phyloP scores from a whole-genome alignment of 2,797 vertebrate species.

The Xyrichtys novacula region DNA sequence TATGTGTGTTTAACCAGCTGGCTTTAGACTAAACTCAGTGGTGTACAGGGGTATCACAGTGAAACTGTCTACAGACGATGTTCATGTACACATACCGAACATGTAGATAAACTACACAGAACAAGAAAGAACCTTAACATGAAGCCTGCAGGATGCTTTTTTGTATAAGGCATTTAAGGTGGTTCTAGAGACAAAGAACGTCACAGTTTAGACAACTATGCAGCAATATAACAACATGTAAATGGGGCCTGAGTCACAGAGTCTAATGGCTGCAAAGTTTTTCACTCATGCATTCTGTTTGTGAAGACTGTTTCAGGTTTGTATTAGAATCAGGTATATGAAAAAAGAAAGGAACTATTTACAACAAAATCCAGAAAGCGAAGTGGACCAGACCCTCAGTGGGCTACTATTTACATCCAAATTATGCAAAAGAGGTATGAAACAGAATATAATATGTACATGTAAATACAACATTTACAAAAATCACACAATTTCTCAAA shows the following conservation, averaged over 20 bases:
- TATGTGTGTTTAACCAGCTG: constrained; percentile 28
- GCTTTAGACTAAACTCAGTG: constrained; percentile 60
- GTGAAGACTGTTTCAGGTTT: constrained; percentile 50
- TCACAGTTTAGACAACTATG: constrained; percentile 70
- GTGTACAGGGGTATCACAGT: constrained; percentile 80
- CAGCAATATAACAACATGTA: constrained; percentile 68
- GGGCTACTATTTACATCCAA: constrained; percentile 67
- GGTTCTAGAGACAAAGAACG: constrained; percentile 74
- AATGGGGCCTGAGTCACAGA: constrained; percentile 73
- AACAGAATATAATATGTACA: constrained; percentile 76
- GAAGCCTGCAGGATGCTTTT: constrained; percentile 71
- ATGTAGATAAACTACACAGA: constrained; percentile 42
- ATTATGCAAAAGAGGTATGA: constrained; percentile 71
- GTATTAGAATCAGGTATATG: constrained; percentile 50
- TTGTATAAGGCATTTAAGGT: constrained; percentile 87
- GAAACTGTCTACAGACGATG: constrained; percentile 63
- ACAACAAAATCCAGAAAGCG: constrained; percentile 59
- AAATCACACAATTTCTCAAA: constrained; percentile 29
- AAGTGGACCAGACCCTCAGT: constrained; percentile 54
- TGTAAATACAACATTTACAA: constrained; percentile 77
- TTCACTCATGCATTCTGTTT: constrained; percentile 41
- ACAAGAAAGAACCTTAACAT: constrained; percentile 67
- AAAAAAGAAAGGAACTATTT: constrained; percentile 12
- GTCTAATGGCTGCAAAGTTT: constrained; percentile 52
- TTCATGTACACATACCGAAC: constrained; percentile 36